These are phyloP conservation scores for Etheostoma nigrum DNA, from an alignment of 2,797 vertebrate genomes.

Conservation along the genomic window DNA sequence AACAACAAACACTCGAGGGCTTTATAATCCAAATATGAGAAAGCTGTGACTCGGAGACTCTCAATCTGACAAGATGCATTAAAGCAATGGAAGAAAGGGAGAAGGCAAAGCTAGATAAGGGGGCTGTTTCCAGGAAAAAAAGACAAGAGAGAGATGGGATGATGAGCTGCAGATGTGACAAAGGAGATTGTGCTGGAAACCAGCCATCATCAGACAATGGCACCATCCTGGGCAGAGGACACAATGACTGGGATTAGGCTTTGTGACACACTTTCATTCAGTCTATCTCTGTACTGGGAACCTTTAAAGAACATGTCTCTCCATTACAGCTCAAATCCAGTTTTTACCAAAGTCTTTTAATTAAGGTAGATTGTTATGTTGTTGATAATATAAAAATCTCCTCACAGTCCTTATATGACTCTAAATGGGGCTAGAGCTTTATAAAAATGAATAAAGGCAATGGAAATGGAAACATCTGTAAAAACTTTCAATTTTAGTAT, in stretches of 20 bases:
- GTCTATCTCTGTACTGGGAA: conserved; percentile 47
- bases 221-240: conserved; percentile 59
- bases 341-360: conserved; percentile 26
- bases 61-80: conserved; percentile 78
- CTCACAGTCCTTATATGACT: conserved; percentile 1
- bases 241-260: conserved; percentile 64
- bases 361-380: conserved; percentile 11
- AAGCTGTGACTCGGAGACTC: conserved; percentile 72
- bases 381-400: conserved; percentile 24
- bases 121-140: conserved; percentile 58
- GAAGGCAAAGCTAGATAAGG: conserved; percentile 67
- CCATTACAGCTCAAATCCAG: conserved; percentile 44
- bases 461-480: not conserved
- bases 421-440: conserved; percentile 21
- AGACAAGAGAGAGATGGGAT: conserved; percentile 50
- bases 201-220: conserved; percentile 75
- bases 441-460: conserved; percentile 1
- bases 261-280: conserved; percentile 60
- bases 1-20: conserved; percentile 64
- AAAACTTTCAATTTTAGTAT: too few species aligned
- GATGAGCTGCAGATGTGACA: conserved; percentile 79
- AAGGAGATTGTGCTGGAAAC: conserved; percentile 76
- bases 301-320: conserved; percentile 50
- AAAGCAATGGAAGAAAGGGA: conserved; percentile 69
- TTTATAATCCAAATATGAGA: conserved; percentile 75